Evolutionary conservation across 2,113 vertebrate species (phyloP), one percentile per base, ranked within the genome.

Genomic region (Apodemus sylvaticus): DNA sequence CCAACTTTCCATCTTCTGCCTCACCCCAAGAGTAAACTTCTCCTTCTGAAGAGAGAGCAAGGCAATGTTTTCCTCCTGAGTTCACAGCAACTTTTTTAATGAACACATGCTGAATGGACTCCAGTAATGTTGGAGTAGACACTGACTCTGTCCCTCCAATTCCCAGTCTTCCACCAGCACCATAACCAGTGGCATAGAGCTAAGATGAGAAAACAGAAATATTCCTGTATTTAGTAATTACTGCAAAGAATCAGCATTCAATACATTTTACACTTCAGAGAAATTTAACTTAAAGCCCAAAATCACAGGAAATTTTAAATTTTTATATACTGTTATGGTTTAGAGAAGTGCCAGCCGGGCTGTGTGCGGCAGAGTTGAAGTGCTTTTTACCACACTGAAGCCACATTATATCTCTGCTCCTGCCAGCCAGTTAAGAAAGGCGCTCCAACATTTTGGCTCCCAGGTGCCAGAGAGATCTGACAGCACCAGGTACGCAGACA

Each of bases 21-120:
- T 99, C 99, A 29, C 99, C 99, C 99, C 99, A 99, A 3, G 99
- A 99, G 98, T 99, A 99, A 36, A 99, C 99, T 96, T 99, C 99
- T 66, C 99, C 99, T 94, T 99, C 99, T 12, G 99, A 99, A 86
- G 99, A 99, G 79, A 99, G 98, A 0, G 99, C 99, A 94, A 99
- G 98, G 95, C 99, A 99, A 98, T 99, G 99, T 89, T 99, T 99
- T 95, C 99, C 99, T 96, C 99, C 99, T 0, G 99, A 99, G 98
- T 99, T 99, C 95, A 99, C 99, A 0, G 99, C 99, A 97, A 99
- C 99, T 97, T 99, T 99, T 98, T 99, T 99, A 97, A 99, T 99
- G 97, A 99, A 99, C 13, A 99, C 99, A 5, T 99, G 99, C 90
- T 99, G 99, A 98, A 99, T 99, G 96, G 99, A 99, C 98, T 99